These are phyloP conservation scores for Rambutsinella grinnellia DNA, from an alignment of 2,888 invertebrate genomes.

Conservation along the genomic window DNA sequence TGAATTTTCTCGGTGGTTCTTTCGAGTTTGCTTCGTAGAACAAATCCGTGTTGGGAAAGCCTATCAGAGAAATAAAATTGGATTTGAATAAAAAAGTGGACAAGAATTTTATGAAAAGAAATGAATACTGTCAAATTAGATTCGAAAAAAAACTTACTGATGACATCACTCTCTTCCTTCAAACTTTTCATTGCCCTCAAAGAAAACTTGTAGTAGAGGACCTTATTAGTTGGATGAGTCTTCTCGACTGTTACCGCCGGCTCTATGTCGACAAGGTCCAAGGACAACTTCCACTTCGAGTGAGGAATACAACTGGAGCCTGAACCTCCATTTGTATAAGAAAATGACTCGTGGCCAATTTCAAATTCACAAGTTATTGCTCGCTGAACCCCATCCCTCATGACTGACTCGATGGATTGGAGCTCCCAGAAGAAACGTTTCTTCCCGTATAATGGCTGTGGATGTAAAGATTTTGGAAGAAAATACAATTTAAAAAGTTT, in stretches of 20 bases:
- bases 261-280: constrained; percentile 27
- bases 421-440: constrained; percentile 34
- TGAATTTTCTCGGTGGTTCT: constrained; percentile 19
- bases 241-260: constrained; percentile 35
- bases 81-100: neutral
- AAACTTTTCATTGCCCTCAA: constrained; percentile 17
- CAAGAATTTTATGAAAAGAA: too few relatives aligned
- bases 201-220: constrained; percentile 11
- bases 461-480: too few relatives aligned
- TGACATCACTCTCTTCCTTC: constrained; percentile 35
- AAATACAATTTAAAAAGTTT: too few relatives aligned
- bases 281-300: constrained; percentile 21
- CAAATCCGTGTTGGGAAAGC: constrained; percentile 18
- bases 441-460: constrained; percentile 14
- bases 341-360: neutral
- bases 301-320: neutral
- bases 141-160: constrained; percentile 9
- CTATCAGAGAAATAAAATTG: neutral
- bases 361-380: constrained; percentile 31
- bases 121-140: too few relatives aligned
- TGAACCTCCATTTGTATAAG: neutral
- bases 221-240: constrained; percentile 19
- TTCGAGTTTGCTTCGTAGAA: constrained; percentile 27
- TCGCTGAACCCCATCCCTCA: constrained; percentile 38
- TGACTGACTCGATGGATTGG: constrained; percentile 28